Percentiles rank a stretch among this genome's conserved stretches.
Evolutionary conservation across 1,140 invertebrate genomes (phyloP).

Genomic region (Listronotus bonariensis): DNA sequence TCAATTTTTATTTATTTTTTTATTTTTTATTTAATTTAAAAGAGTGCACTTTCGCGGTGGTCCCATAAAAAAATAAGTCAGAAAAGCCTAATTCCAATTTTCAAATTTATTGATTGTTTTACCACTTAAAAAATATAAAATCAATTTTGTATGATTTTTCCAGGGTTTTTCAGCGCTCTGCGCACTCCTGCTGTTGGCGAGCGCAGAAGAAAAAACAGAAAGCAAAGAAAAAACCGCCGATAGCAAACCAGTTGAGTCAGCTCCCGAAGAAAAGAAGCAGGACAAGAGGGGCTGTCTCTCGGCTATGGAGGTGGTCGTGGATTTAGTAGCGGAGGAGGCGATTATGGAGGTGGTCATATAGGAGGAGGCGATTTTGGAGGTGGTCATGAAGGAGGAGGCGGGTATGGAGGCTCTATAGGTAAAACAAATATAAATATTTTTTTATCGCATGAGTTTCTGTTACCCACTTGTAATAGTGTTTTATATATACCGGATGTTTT

Average conservation of each 20-base stretch:
- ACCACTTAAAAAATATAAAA: no score
- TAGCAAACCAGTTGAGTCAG: slow-evolving; percentile 48
- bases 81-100: no score
- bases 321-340: slow-evolving; percentile 59
- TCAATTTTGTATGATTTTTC: no score
- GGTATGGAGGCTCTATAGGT: slow-evolving; percentile 10
- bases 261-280: slow-evolving; percentile 63
- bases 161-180: slow-evolving; percentile 57
- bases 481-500: no score
- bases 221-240: slow-evolving; percentile 56
- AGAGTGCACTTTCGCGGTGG: no score
- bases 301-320: slow-evolving; percentile 66
- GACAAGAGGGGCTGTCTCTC: slow-evolving; percentile 64
- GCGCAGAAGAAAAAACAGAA: slow-evolving; percentile 53
- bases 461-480: no score
- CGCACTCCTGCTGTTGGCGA: slow-evolving; percentile 59
- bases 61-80: no score
- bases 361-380: slow-evolving; percentile 40
- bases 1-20: no score
- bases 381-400: slow-evolving; percentile 37
- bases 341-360: slow-evolving; percentile 43
- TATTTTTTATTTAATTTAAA: no score
- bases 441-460: no score
- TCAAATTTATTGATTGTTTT: no score
- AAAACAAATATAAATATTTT: neutral